Conservation (phyloP, 2,113 vertebrate species). For the Notechis scutatus region DNA sequence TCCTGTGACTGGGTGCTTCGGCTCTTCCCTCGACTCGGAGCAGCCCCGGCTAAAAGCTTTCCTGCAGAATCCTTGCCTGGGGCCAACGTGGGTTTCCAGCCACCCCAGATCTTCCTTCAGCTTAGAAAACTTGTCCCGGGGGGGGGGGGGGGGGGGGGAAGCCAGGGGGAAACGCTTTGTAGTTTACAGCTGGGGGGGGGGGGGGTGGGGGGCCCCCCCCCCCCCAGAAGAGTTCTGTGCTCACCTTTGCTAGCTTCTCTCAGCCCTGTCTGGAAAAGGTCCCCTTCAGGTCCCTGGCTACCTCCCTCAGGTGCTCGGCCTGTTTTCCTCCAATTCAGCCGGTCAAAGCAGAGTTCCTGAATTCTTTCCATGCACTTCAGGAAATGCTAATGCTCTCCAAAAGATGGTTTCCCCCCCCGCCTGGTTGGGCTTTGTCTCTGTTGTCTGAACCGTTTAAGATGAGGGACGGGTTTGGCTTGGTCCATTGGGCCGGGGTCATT, state of each 20-base stretch:
- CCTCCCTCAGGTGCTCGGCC: neutral
- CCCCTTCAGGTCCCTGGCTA: too few species aligned
- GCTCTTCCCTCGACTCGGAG: too few species aligned
- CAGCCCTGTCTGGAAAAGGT: neutral
- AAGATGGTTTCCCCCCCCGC: neutral
- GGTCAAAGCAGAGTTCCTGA: neutral
- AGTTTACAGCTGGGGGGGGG: neutral
- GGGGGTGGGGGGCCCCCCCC: neutral
- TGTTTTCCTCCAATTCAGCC: neutral
- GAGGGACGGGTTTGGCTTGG: neutral
- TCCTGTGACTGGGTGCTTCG: conserved; percentile 4
- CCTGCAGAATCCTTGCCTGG: neutral
- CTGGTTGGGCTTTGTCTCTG: neutral
- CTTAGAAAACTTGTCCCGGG: neutral
- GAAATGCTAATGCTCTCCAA: neutral
- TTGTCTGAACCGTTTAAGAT: neutral
- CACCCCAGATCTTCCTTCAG: neutral
- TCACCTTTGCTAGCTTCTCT: neutral
- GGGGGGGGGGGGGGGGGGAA: neutral
- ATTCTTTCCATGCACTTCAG: neutral
- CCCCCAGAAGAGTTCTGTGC: neutral
- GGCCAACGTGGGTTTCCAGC: too few species aligned
- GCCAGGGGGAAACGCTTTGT: neutral
- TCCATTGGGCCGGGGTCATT: neutral
- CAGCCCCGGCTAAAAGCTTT: neutral